Percentiles rank a stretch among this genome's conserved stretches.
phyloP scores from a whole-genome alignment of 2,888 invertebrate genomes.

The Drosophila phalerata region DNA sequence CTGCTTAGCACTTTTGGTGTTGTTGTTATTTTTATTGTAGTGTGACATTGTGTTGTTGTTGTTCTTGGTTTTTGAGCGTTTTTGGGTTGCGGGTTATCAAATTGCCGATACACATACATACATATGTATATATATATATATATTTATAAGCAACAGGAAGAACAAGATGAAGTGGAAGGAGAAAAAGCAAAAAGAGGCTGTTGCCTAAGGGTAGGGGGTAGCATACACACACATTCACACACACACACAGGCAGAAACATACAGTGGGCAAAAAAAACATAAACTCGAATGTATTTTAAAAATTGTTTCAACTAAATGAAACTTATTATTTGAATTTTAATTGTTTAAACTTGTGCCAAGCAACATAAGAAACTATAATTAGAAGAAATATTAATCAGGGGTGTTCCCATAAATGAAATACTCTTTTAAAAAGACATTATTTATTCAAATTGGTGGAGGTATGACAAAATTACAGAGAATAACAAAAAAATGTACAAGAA shows the following conservation, averaged over 20 bases:
- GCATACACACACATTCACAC: neutral
- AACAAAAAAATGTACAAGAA: too few relatives aligned
- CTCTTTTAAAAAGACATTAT: too few relatives aligned
- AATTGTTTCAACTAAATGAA: too few relatives aligned
- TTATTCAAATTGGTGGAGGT: too few relatives aligned
- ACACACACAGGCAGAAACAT: neutral
- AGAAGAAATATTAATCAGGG: too few relatives aligned
- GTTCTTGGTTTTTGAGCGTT: constrained; percentile 32
- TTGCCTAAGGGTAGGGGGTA: neutral
- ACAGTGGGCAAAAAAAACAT: neutral
- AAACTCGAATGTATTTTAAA: too few relatives aligned
- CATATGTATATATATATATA: neutral
- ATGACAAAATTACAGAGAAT: too few relatives aligned
- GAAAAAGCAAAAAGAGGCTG: neutral
- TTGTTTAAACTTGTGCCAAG: too few relatives aligned
- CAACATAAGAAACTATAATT: too few relatives aligned
- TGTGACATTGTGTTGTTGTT: constrained; percentile 26
- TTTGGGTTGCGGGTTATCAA: constrained; percentile 72
- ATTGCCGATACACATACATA: constrained; percentile 34
- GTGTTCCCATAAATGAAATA: too few relatives aligned
- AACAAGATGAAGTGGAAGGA: neutral
- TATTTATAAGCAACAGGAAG: constrained; percentile 5
- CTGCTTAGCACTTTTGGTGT: constrained; percentile 35
- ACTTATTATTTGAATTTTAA: neutral
- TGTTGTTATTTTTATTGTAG: constrained; percentile 31